phyloP scores from a whole-genome alignment of 1,140 invertebrate genomes.

The Chymomyza costata region DNA sequence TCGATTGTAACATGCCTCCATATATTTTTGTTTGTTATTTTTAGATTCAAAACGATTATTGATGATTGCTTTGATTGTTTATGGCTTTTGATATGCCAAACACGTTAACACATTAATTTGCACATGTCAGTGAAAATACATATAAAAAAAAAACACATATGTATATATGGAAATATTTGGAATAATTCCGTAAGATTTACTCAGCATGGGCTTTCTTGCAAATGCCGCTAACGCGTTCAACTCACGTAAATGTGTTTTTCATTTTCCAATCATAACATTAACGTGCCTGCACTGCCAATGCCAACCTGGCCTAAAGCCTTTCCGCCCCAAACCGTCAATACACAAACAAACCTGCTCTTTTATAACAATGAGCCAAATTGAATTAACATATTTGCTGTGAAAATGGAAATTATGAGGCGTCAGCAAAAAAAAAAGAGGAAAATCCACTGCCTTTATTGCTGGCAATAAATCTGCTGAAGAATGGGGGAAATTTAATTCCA shows the following conservation, averaged over 20 bases:
- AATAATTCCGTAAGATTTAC: conserved; percentile 58
- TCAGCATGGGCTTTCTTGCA: conserved; percentile 61
- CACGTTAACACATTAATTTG: conserved; percentile 62
- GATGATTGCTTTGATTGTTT: too few species aligned
- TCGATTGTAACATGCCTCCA: too few species aligned
- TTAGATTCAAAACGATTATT: too few species aligned
- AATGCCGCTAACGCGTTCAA: conserved; percentile 42
- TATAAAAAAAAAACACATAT: too few species aligned
- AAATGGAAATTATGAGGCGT: conserved; percentile 46
- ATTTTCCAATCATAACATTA: conserved; percentile 70
- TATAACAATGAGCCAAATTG: conserved; percentile 59
- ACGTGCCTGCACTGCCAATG: conserved; percentile 62
- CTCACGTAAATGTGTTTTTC: conserved; percentile 68
- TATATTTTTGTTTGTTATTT: too few species aligned
- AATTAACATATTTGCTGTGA: conserved; percentile 65
- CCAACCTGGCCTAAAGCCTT: conserved; percentile 31
- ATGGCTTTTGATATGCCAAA: conserved; percentile 48
- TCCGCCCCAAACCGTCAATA: too few species aligned
- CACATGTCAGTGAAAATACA: too few species aligned
- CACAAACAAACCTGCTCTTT: conserved; percentile 9
- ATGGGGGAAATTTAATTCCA: too few species aligned
- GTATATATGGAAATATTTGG: too few species aligned
- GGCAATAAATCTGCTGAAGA: too few species aligned
- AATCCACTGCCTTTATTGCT: too few species aligned
- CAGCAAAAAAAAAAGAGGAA: conserved; percentile 15